Evolutionary conservation across 2,113 vertebrate genomes (phyloP).

Genomic region (Casuarius casuarius): DNA sequence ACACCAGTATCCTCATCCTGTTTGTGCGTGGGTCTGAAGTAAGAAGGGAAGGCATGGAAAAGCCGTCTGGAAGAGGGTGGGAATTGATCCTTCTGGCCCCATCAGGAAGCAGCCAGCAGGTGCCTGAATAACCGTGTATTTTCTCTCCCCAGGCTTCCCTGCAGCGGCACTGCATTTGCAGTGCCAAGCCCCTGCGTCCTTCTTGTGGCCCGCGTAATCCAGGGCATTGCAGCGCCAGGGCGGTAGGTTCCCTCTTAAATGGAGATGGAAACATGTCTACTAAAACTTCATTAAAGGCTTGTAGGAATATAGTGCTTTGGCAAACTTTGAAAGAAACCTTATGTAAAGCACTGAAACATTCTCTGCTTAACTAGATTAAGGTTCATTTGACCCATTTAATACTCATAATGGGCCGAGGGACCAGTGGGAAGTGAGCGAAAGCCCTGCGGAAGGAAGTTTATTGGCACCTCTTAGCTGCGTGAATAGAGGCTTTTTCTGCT

Average conservation of each 20-base stretch:
- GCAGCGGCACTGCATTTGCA: rapidly evolving
- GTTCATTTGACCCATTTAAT: background rate
- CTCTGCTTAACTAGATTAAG: background rate
- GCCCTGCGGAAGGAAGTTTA: background rate
- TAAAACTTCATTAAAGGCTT: background rate
- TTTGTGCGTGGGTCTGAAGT: background rate
- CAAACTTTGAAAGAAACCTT: background rate
- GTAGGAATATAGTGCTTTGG: rapidly evolving
- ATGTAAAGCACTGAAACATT: rapidly evolving
- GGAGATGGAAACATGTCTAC: background rate
- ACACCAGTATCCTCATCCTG: background rate
- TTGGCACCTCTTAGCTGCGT: background rate
- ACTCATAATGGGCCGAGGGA: background rate
- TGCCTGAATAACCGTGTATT: background rate
- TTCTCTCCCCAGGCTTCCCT: constrained; percentile 4
- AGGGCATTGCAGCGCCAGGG: background rate
- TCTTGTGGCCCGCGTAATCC: rapidly evolving
- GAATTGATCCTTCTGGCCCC: background rate
- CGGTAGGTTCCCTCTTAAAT: background rate
- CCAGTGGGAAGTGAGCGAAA: background rate
- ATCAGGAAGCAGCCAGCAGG: background rate
- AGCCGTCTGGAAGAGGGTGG: background rate
- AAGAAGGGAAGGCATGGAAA: background rate
- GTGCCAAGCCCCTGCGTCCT: rapidly evolving
- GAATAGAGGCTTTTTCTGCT: background rate